Evolutionary conservation across 2,888 invertebrate genomes (phyloP).

Genomic region (Gisinianus flammeolus): DNA sequence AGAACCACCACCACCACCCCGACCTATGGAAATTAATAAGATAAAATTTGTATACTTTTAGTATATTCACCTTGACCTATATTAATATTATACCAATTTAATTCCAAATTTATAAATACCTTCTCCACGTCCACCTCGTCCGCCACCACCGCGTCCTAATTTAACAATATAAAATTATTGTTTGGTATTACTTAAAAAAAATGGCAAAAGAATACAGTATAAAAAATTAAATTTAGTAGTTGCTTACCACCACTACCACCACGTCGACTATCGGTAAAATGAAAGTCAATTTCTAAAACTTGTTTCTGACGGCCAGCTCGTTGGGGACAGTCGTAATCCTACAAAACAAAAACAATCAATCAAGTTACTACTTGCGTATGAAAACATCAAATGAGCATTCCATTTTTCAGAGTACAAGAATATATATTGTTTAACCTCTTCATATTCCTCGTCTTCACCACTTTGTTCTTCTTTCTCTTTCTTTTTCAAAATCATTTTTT

Average conservation of each 20-base stretch:
- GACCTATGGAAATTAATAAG: no score
- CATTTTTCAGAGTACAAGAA: no score
- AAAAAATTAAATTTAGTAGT: slow-evolving; percentile 7
- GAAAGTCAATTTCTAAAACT: slow-evolving; percentile 84
- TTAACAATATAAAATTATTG: no score
- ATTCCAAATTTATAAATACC: no score
- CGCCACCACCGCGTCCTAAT: slow-evolving; percentile 47
- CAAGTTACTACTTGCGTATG: neutral
- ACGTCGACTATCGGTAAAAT: slow-evolving; percentile 80
- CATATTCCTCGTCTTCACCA: slow-evolving; percentile 71
- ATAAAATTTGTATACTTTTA: no score
- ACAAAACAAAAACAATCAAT: neutral
- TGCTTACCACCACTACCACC: slow-evolving; percentile 63
- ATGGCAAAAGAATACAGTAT: no score
- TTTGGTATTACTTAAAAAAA: no score
- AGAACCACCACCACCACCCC: no score
- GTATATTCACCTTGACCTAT: no score
- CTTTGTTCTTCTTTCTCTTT: slow-evolving; percentile 67
- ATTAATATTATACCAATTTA: no score
- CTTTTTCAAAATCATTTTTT: slow-evolving; percentile 82
- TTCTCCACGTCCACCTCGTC: slow-evolving; percentile 45
- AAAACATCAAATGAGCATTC: no score
- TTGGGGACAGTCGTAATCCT: slow-evolving; percentile 73
- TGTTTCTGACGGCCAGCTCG: slow-evolving; percentile 86
- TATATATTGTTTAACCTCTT: no score